phyloP scores from a whole-genome alignment of 2,113 vertebrate species.

The Lucifuga dentata region DNA sequence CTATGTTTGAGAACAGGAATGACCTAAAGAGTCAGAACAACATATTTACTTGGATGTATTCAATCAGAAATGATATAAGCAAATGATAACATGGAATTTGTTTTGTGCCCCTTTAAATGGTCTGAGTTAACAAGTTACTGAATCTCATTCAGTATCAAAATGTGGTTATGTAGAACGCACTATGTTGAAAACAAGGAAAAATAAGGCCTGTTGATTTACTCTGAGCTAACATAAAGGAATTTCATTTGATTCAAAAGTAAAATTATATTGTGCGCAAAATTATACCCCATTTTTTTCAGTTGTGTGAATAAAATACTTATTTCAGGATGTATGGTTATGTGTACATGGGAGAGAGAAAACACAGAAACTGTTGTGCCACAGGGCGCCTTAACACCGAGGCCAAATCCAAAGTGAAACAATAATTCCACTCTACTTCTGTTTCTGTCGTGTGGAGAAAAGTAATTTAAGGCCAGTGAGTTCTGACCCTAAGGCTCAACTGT shows the following conservation, averaged over 20 bases:
- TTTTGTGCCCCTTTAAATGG: too few species aligned
- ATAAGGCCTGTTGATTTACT: too few species aligned
- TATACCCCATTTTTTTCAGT: not conserved
- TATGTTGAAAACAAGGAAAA: too few species aligned
- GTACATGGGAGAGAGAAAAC: constrained; percentile 28
- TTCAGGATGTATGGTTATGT: constrained; percentile 1
- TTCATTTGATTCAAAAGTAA: not conserved
- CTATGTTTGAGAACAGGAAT: too few species aligned
- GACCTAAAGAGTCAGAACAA: too few species aligned
- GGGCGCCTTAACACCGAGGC: constrained; percentile 70
- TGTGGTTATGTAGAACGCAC: too few species aligned
- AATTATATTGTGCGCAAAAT: not conserved
- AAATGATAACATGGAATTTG: too few species aligned
- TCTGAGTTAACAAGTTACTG: too few species aligned
- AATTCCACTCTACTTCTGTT: constrained; percentile 78
- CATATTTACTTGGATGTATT: too few species aligned
- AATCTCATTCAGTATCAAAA: too few species aligned
- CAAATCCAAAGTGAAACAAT: constrained; percentile 82
- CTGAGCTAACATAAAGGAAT: too few species aligned
- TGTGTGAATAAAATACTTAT: not conserved
- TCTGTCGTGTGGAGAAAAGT: constrained; percentile 82
- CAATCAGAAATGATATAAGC: too few species aligned
- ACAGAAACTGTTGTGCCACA: constrained; percentile 42
- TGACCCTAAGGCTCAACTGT: constrained; percentile 78
- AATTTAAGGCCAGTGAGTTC: constrained; percentile 82